Base-by-base conservation (phyloP, 2,113 vertebrate genomes). In the Sciurus niger region DNA sequence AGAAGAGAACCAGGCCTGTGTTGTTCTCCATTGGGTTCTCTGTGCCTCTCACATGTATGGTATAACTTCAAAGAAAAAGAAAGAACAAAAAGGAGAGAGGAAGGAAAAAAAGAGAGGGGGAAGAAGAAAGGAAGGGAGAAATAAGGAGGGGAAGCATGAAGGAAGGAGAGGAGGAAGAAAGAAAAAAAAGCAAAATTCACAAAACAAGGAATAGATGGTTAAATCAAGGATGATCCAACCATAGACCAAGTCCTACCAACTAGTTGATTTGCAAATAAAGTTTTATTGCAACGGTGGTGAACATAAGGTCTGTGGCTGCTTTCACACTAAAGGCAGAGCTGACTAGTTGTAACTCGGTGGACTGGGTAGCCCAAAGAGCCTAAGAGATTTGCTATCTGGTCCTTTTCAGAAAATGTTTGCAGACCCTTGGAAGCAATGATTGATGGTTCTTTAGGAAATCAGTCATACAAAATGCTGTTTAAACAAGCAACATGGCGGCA, bases 1-100 rank as follows among this genome's bases (percentile, higher is more conserved):
- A 34, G 43, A 3, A 3, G 0, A 20, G 10, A 1, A 14, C 13
- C 16, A 28, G 0, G 3, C 6, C 37, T 12, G 24, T 18, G 22
- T 37, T 17, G 20, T 14, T n/a, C 20, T 17, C 17, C n/a, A 40
- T 1, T 60, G 22, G 30, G 24, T 40, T 84, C 18, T 43, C 18
- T 65, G 85, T 20, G 9, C 43, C 32, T 46, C 70, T 40, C 3
- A 25, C 5, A 12, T 20, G 11, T 40, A 18, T 30, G 40, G 0
- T 2, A 3, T 14, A 16, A 55, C 12, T 51, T 2, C 53, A 51
- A 40, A 79, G 30, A 37, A 92, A 30, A 78, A 92, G 16, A 70
- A 37, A 28, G 20, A 7, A 25, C 32, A 24, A 11, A 30, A 65
- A 12, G 2, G 46, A 60, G n/a, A 77, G 55, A 68, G 18, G 6